A percentile compares a stretch with the other conserved stretches of the same genome.
Evolutionary conservation across 2,888 invertebrate genomes (phyloP).

Genomic region (Carpatolechia fugitivella): DNA sequence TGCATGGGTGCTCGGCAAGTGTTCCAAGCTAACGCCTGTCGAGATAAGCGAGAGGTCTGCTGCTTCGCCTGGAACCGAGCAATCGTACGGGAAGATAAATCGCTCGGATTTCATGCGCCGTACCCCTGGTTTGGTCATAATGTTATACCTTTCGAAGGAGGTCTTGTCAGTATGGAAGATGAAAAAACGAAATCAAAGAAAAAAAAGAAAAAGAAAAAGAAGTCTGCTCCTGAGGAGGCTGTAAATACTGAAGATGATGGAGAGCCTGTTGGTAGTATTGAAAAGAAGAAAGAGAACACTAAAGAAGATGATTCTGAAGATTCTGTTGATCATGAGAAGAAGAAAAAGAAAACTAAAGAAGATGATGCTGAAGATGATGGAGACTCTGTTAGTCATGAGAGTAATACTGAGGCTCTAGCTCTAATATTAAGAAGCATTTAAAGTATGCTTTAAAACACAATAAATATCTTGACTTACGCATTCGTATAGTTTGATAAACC

Average conservation of each 20-base stretch:
- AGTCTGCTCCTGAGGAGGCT: background rate
- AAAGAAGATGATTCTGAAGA: too few relatives aligned
- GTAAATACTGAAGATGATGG: background rate
- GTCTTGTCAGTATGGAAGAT: background rate
- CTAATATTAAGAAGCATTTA: too few relatives aligned
- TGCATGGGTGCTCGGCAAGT: slow-evolving; percentile 47
- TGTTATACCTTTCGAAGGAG: background rate
- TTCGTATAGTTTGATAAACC: background rate
- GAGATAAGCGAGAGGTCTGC: slow-evolving; percentile 53
- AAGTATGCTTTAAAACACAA: too few relatives aligned
- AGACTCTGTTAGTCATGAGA: too few relatives aligned
- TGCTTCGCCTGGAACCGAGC: slow-evolving; percentile 63
- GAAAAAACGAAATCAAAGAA: background rate
- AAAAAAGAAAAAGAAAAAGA: background rate
- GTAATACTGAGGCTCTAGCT: too few relatives aligned
- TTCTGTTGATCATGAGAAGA: background rate
- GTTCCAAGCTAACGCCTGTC: slow-evolving; percentile 58
- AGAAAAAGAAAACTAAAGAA: background rate
- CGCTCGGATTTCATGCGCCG: background rate
- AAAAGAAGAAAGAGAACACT: background rate
- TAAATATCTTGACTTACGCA: too few relatives aligned
- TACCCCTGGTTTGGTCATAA: background rate
- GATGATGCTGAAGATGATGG: too few relatives aligned
- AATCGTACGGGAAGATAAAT: slow-evolving; percentile 25
- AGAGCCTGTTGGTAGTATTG: background rate